Evolutionary conservation across 2,888 invertebrate species (phyloP), one percentile per base, ranked within the genome.

Genomic region (Pachydiplax longipennis): DNA sequence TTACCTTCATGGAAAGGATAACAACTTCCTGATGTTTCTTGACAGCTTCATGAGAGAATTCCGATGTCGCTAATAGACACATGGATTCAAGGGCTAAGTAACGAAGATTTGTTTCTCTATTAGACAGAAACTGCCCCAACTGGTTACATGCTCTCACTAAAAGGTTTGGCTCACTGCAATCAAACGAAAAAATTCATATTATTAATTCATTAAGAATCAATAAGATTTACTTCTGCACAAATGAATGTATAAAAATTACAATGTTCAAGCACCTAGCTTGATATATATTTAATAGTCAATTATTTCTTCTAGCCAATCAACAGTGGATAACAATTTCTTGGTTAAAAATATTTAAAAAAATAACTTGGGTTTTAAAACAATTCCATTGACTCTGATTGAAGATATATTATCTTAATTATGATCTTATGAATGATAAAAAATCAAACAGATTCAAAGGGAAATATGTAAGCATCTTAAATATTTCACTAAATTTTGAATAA

Each of bases 21-120:
- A 99, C 99, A 83, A 99, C 99, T 95, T 99, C 99, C 94, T 99
- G 99, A 94, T 99, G 99, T 93, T 99, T 99, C 94, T 99, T 99
- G 22, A 99, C 99, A 92, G 99, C 99, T 94, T 99, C 99, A 94
- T 99, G 99, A 53, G 99, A 99, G 94, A 99, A 99, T 94, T 99
- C 99, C 0, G 99, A 99, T 31, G 99, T 99, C 87, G 99, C 99
- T 93, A 99, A 95, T 94, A 99, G 97, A 94, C 99, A 99, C 99
- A 99, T 99, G 53, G 99, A 99, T 94, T 99, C 99, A 91, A 99
- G 95, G 44, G 99, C 99, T 93, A 99, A 95, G 94, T 99, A 99
- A 92, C 99, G 96, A 92, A 99, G 95, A 95, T 99, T 99, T 2
- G 99, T 99, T 95, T 99, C 99, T 92, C 99, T 96, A 94, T 98